Evolutionary conservation across 2,797 vertebrate species (phyloP).

Genomic region (Esox masquinongy): DNA sequence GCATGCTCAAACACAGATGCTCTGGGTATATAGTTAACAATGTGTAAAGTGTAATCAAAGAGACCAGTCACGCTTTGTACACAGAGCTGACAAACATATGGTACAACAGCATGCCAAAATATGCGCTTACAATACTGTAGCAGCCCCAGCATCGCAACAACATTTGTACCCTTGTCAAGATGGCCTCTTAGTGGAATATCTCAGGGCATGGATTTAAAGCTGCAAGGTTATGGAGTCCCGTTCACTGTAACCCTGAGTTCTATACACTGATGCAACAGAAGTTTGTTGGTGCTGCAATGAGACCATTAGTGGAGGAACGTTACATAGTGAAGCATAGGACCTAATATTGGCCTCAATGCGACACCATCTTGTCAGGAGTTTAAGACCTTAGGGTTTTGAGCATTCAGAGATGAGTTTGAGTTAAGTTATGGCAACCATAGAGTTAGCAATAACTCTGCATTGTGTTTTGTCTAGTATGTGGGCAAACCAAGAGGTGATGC

Average conservation of each 20-base stretch:
- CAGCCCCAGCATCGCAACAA: not conserved
- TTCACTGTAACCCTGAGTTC: not conserved
- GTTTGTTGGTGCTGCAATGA: not conserved
- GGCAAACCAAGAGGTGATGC: not conserved
- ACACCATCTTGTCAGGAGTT: not conserved
- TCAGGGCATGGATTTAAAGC: not conserved
- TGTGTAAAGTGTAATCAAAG: slow-evolving; percentile 67
- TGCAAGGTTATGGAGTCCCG: not conserved
- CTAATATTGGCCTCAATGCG: not conserved
- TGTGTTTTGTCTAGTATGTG: not conserved
- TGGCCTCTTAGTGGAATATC: not conserved
- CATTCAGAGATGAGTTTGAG: not conserved
- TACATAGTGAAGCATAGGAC: not conserved
- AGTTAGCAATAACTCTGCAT: not conserved
- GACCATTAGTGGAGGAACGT: not conserved
- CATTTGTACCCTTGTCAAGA: not conserved
- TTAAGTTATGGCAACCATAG: not conserved
- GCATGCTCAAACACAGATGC: slow-evolving; percentile 15
- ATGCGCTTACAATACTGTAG: slow-evolving; percentile 43
- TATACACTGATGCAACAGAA: not conserved
- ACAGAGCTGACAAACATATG: slow-evolving; percentile 68
- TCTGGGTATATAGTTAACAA: slow-evolving; percentile 53
- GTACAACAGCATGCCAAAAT: slow-evolving; percentile 51
- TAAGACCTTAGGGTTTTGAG: not conserved
- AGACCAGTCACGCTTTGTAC: slow-evolving; percentile 57